These are phyloP conservation scores for Larimichthys polyactis DNA, from an alignment of 2,113 vertebrate genomes.

Conservation along the genomic window DNA sequence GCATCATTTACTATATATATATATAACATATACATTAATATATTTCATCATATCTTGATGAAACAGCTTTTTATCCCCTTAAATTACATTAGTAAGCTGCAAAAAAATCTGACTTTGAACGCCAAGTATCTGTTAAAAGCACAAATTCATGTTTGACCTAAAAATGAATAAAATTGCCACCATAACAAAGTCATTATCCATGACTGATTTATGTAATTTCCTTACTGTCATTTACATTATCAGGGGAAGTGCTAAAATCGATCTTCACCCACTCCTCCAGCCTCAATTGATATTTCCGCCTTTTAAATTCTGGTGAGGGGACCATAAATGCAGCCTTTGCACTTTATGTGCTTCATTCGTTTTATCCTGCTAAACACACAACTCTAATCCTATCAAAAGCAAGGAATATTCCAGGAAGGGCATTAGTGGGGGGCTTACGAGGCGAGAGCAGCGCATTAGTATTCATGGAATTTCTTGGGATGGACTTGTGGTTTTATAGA, in stretches of 20 bases:
- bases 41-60: slow-evolving; percentile 70
- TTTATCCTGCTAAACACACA: slow-evolving; percentile 75
- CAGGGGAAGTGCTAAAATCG: slow-evolving; percentile 56
- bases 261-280: slow-evolving; percentile 50
- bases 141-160: slow-evolving; percentile 62
- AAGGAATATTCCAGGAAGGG: slow-evolving; percentile 71
- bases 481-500: slow-evolving; percentile 56
- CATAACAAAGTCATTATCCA: slow-evolving; percentile 54
- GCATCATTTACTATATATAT: slow-evolving; percentile 34
- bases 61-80: slow-evolving; percentile 54
- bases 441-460: slow-evolving; percentile 62
- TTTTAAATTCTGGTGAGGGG: slow-evolving; percentile 64
- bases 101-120: slow-evolving; percentile 38
- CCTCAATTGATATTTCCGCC: slow-evolving; percentile 64
- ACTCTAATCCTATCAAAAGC: slow-evolving; percentile 78
- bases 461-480: slow-evolving; percentile 72
- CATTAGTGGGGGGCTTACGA: slow-evolving; percentile 59
- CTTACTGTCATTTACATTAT: slow-evolving; percentile 61
- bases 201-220: slow-evolving; percentile 65
- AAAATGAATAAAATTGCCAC: slow-evolving; percentile 68
- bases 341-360: slow-evolving; percentile 67
- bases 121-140: slow-evolving; percentile 57
- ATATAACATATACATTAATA: slow-evolving; percentile 56
- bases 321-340: slow-evolving; percentile 70
- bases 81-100: slow-evolving; percentile 48